Evolutionary conservation across 2,113 vertebrate genomes (phyloP).

Genomic region (Spea multiplicata): DNA sequence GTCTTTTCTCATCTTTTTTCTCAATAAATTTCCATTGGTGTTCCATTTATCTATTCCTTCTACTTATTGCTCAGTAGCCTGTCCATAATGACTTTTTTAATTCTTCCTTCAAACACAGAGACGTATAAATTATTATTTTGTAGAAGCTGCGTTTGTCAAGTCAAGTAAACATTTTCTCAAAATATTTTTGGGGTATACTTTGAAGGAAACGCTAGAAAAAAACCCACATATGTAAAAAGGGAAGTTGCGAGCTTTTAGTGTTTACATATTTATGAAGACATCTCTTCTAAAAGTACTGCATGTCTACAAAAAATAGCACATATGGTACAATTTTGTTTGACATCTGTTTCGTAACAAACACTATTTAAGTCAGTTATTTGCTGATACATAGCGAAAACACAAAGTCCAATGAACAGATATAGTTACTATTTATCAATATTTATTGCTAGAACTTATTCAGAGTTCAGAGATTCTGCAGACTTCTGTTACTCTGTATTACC

Average conservation of each 20-base stretch:
- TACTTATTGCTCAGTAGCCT: too few relatives aligned
- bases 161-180: neutral
- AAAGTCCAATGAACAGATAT: conserved; percentile 75
- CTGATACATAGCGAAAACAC: conserved; percentile 77
- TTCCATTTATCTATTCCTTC: neutral
- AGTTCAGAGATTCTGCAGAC: neutral
- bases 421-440: conserved; percentile 77
- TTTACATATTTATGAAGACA: conserved; percentile 68
- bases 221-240: conserved; percentile 35
- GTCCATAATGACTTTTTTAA: too few relatives aligned
- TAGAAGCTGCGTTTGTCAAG: too few relatives aligned
- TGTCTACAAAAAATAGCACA: conserved; percentile 78
- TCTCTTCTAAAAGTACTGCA: conserved; percentile 63
- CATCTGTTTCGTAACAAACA: conserved; percentile 86
- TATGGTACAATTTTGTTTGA: conserved; percentile 85
- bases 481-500: neutral
- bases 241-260: conserved; percentile 65
- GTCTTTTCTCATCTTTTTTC: conserved; percentile 51
- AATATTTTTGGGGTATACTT: neutral
- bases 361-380: conserved; percentile 86
- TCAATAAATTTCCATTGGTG: conserved; percentile 50
- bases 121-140: too few relatives aligned
- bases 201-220: conserved; percentile 6
- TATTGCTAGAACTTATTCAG: conserved; percentile 53
- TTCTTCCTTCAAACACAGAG: too few relatives aligned